Conservation (phyloP, 2,797 vertebrate species). For the Zenarchopterus dispar region DNA sequence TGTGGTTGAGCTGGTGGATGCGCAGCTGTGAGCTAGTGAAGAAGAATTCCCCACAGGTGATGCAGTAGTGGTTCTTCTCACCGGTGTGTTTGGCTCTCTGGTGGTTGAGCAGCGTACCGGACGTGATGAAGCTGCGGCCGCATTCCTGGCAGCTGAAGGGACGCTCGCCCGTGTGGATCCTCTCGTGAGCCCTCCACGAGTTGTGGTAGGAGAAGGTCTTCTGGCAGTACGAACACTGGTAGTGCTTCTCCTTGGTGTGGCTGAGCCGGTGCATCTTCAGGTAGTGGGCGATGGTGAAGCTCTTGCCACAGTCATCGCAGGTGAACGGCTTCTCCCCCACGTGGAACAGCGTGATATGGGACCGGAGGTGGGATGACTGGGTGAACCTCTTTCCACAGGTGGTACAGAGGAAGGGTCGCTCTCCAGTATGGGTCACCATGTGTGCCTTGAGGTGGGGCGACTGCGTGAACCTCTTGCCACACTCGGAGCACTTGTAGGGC, state of each 20-base stretch:
- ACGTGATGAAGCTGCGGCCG: conserved; percentile 62
- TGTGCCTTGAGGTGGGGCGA: conserved; percentile 68
- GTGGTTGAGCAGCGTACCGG: conserved; percentile 60
- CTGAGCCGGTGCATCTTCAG: conserved; percentile 71
- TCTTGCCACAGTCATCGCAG: conserved; percentile 70
- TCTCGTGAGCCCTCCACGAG: conserved; percentile 66
- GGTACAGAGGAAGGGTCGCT: conserved; percentile 66
- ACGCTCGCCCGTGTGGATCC: conserved; percentile 67
- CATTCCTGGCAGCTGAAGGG: conserved; percentile 64
- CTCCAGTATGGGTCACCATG: conserved; percentile 70
- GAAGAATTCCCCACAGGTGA: conserved; percentile 70
- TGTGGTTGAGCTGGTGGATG: conserved; percentile 69
- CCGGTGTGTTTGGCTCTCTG: conserved; percentile 63
- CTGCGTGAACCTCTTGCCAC: conserved; percentile 71
- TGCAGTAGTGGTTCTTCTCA: conserved; percentile 72
- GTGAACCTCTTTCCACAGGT: conserved; percentile 72
- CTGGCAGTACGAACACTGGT: conserved; percentile 67
- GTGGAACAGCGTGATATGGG: conserved; percentile 68
- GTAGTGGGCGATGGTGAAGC: conserved; percentile 73
- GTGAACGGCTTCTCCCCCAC: conserved; percentile 65
- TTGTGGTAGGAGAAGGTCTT: conserved; percentile 75
- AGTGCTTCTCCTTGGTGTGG: conserved; percentile 74
- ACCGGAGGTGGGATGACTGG: conserved; percentile 67
- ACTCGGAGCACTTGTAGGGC: conserved; percentile 57
- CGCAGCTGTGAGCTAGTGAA: conserved; percentile 65